Percentiles rank a stretch among this genome's conserved stretches.
These are phyloP conservation scores for Argyresthia albistria DNA, from an alignment of 2,888 invertebrate species.

Conservation along the genomic window DNA sequence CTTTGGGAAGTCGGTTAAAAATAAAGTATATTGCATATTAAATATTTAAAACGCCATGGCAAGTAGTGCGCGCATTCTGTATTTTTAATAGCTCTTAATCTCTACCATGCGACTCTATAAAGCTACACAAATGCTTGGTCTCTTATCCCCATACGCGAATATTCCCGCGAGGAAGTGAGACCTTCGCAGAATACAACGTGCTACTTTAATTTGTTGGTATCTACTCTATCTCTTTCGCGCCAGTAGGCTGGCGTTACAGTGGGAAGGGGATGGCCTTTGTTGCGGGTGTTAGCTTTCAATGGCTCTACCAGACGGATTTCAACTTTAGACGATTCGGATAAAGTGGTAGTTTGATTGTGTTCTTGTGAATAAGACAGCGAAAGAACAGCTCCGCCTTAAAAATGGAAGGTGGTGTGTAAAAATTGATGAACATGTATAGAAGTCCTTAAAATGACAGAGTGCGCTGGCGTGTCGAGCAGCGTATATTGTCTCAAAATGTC, in stretches of 20 bases:
- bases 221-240: conserved; percentile 47
- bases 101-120: conserved; percentile 30
- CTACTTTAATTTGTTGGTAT: conserved; percentile 19
- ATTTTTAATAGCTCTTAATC: conserved; percentile 67
- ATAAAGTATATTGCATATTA: conserved; percentile 65
- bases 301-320: conserved; percentile 11
- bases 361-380: conserved; percentile 30
- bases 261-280: conserved; percentile 47
- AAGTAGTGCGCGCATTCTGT: conserved; percentile 59
- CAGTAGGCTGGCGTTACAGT: conserved; percentile 24
- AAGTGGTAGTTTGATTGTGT: conserved; percentile 19
- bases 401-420: conserved; percentile 74
- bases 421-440: conserved; percentile 73
- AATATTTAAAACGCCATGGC: conserved; percentile 65
- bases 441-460: conserved; percentile 72
- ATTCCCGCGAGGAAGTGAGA: conserved; percentile 28
- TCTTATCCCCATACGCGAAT: conserved; percentile 31
- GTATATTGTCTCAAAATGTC: conserved; percentile 71
- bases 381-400: conserved; percentile 72
- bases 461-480: conserved; percentile 68
- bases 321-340: rapidly evolving
- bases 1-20: too few species aligned
- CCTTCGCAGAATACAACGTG: conserved; percentile 16
- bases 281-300: conserved; percentile 36
- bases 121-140: conserved; percentile 24